These are phyloP conservation scores for Ips nitidus DNA, from an alignment of 1,140 invertebrate genomes.

Conservation along the genomic window DNA sequence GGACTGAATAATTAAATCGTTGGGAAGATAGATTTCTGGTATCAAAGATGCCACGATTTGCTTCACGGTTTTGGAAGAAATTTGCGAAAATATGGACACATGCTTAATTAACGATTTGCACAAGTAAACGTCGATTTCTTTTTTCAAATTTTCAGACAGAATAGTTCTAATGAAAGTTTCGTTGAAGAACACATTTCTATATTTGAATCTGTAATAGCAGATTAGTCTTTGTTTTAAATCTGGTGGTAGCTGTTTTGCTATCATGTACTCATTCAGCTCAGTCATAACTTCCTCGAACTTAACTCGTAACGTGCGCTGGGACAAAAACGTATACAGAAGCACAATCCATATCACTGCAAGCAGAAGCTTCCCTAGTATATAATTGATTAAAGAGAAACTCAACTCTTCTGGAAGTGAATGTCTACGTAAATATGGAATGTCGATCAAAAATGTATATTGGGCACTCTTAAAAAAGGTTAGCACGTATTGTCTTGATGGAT, in stretches of 20 bases:
- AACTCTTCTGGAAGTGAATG: slow-evolving; percentile 11
- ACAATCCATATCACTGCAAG: slow-evolving; percentile 42
- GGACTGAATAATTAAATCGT: slow-evolving; percentile 55
- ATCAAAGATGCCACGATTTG: slow-evolving; percentile 40
- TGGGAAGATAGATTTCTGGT: slow-evolving; percentile 43
- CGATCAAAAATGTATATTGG: slow-evolving; percentile 28
- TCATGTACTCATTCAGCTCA: slow-evolving; percentile 42
- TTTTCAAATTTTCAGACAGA: slow-evolving; percentile 40
- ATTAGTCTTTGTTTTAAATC: slow-evolving; percentile 35
- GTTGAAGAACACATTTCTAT: slow-evolving; percentile 41
- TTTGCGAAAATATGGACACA: slow-evolving; percentile 41
- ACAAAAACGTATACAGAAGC: slow-evolving; percentile 26
- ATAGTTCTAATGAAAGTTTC: slow-evolving; percentile 27
- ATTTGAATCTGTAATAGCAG: slow-evolving; percentile 41
- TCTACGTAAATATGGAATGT: slow-evolving; percentile 4
- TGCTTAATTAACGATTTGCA: slow-evolving; percentile 42
- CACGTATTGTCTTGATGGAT: slow-evolving; percentile 6
- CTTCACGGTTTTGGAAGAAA: slow-evolving; percentile 35
- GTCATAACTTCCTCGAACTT: slow-evolving; percentile 43
- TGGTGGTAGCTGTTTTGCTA: slow-evolving; percentile 40
- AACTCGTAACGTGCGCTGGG: slow-evolving; percentile 15
- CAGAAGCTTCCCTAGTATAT: slow-evolving; percentile 29
- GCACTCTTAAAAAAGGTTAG: slow-evolving; percentile 27
- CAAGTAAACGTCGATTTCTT: slow-evolving; percentile 43
- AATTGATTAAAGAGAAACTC: slow-evolving; percentile 15